phyloP scores from a whole-genome alignment of 1,140 invertebrate genomes.

The Oscheius sp. region DNA sequence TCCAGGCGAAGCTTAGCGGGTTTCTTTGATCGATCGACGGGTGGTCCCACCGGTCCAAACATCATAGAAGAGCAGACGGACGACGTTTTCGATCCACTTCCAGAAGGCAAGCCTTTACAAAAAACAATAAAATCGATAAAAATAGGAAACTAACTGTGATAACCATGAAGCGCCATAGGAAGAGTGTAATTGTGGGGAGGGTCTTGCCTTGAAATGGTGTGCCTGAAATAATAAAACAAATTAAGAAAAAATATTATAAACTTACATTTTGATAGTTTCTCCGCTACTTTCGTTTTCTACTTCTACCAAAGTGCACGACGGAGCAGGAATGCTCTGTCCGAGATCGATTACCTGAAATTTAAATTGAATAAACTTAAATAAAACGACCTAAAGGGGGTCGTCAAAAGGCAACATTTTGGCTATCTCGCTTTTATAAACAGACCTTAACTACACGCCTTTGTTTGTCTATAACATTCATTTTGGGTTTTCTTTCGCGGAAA shows the following conservation, averaged over 20 bases:
- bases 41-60: not conserved
- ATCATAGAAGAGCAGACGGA: not conserved
- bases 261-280: slow-evolving; percentile 2
- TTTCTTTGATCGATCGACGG: slow-evolving; percentile 6
- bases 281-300: slow-evolving; percentile 1
- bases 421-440: too few species aligned
- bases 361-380: too few species aligned
- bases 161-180: not conserved
- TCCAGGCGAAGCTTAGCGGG: not conserved
- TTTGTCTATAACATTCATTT: too few species aligned
- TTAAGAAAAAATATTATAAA: not conserved
- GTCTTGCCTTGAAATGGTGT: not conserved
- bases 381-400: too few species aligned
- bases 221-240: not conserved
- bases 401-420: too few species aligned
- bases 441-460: too few species aligned
- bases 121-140: too few species aligned
- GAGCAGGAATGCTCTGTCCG: not conserved
- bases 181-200: not conserved
- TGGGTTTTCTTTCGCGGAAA: too few species aligned
- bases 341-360: not conserved
- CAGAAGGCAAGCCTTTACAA: too few species aligned
- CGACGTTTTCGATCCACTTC: not conserved
- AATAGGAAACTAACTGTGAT: too few species aligned
- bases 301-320: not conserved